Conservation (phyloP, 2,888 invertebrate genomes). For the Drosophila meridiana region DNA sequence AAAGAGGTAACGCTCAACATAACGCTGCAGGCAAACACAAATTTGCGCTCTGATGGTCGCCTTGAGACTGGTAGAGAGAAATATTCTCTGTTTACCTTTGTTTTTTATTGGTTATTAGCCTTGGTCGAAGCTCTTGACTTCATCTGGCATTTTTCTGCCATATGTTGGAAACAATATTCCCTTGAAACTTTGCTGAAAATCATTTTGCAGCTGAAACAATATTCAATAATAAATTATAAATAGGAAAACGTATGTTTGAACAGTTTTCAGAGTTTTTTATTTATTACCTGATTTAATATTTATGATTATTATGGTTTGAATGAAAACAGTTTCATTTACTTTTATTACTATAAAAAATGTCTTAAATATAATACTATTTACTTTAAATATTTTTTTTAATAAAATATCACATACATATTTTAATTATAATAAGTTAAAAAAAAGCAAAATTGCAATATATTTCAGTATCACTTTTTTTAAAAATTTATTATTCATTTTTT, state of each 20-base stretch:
- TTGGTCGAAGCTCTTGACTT: slow-evolving; percentile 11
- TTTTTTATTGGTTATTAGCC: slow-evolving; percentile 16
- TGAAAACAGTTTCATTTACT: too few species aligned
- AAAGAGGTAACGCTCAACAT: slow-evolving; percentile 1
- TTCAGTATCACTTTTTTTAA: too few species aligned
- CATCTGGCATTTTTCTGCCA: slow-evolving; percentile 32
- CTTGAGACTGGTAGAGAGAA: slow-evolving; percentile 28
- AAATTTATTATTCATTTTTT: too few species aligned
- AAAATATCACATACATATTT: too few species aligned
- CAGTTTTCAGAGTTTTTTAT: background rate
- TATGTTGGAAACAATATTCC: background rate
- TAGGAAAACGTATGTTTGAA: background rate
- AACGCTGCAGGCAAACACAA: slow-evolving; percentile 11
- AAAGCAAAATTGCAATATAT: too few species aligned
- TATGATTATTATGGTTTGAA: background rate
- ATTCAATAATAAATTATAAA: background rate
- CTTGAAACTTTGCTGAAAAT: background rate
- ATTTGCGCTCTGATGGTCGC: slow-evolving; percentile 23
- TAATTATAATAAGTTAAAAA: too few species aligned
- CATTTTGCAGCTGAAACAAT: background rate
- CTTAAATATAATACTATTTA: too few species aligned
- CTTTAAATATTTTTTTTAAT: too few species aligned
- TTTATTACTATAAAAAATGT: too few species aligned
- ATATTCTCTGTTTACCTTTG: slow-evolving; percentile 4
- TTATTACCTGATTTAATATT: background rate